Evolutionary conservation across 92 coral and sea anemone species (phyloP).

Genomic region (Virgularia gustaviana): DNA sequence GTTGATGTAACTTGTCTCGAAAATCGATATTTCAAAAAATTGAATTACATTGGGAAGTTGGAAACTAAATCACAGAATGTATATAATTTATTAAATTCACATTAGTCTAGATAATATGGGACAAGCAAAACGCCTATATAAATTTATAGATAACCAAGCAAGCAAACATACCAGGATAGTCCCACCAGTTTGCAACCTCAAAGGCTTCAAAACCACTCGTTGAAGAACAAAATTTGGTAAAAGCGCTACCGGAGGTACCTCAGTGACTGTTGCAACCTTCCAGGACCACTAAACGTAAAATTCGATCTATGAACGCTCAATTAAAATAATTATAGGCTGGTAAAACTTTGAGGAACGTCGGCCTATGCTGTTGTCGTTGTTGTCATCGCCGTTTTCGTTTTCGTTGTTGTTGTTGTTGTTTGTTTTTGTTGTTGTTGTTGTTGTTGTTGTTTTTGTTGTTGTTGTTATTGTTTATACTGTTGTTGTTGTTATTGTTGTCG

Average conservation of each 20-base stretch:
- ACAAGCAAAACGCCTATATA: too few relatives aligned
- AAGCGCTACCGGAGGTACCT: conserved; percentile 89
- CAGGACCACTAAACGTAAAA: conserved; percentile 72
- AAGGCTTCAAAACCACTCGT: conserved; percentile 68
- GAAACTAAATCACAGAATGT: too few relatives aligned
- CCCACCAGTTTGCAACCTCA: conserved; percentile 93
- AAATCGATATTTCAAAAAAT: too few relatives aligned
- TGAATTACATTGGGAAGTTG: too few relatives aligned
- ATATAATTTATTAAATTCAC: too few relatives aligned
- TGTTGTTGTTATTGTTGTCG: neutral
- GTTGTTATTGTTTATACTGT: neutral
- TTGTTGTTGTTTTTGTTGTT: neutral
- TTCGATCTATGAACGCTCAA: neutral
- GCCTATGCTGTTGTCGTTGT: too few relatives aligned
- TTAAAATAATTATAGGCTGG: neutral
- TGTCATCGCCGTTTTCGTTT: too few relatives aligned
- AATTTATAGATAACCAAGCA: too few relatives aligned
- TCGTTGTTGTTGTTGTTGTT: neutral
- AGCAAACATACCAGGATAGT: conserved; percentile 77
- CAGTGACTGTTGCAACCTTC: conserved; percentile 83
- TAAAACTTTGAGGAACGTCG: too few relatives aligned
- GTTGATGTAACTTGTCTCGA: too few relatives aligned
- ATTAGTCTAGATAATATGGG: too few relatives aligned
- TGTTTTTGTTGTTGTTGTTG: neutral
- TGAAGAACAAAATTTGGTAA: conserved; percentile 90